Evolutionary conservation across 2,113 vertebrate species (phyloP), one percentile per base, ranked within the genome.

Genomic region (Oryzias curvinotus): DNA sequence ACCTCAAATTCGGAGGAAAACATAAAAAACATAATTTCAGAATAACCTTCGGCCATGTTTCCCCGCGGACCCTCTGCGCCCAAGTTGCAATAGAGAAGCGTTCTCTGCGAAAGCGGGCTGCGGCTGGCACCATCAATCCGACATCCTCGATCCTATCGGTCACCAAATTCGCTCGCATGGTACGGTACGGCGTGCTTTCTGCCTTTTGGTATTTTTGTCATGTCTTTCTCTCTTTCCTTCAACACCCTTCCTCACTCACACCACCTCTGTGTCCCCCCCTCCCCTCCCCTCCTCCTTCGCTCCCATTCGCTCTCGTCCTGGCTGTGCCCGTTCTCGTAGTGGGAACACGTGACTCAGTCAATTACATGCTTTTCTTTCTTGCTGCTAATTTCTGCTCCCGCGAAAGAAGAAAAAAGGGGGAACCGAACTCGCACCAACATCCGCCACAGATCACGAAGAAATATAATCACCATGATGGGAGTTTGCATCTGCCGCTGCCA

Each of bases 21-120:
- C 80, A 85, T 62, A 88, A 89, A 85, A 82, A 86, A 69, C 82
- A 84, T 91, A 93, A 91, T 93, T 91, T 80, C 66, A 84, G 80
- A 84, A 85, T 95, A 94, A 98, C 96, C 96, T 98, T 98, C 96
- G 96, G 97, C 96, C 97, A 98, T 99, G 96, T 98, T 97, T 95
- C 94, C 95, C 94, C 92, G 93, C 92, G 88, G 94, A 95, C 94
- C 94, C 94, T 95, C 93, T 90, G 93, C 91, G 93, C 92, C 94
- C 92, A 94, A 95, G 93, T 95, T 93, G 92, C 91, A 78, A 93
- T 94, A 92, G 92, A 94, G 92, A 95, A 95, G 94, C 94, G 97
- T 96, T 94, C 93, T 93, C 92, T 92, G 93, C 85, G 93, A 92
- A 93, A 89, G 86, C 93, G 89, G 91, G 91, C 89, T 90, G 88